Conservation (phyloP, 2,797 vertebrate species). For the Tachyglossus aculeatus region DNA sequence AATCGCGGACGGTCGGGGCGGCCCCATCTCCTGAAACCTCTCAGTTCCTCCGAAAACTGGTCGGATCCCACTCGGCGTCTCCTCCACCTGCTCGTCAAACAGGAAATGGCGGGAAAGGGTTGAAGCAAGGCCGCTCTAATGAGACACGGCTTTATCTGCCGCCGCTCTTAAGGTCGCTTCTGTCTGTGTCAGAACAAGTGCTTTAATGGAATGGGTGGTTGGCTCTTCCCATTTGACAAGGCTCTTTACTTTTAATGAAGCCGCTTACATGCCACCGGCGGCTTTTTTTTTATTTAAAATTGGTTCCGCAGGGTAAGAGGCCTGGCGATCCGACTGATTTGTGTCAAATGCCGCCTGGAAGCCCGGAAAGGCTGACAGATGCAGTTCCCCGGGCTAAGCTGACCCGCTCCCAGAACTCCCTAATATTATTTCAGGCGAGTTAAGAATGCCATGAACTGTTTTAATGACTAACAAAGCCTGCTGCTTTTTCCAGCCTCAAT, state of each 20-base stretch:
- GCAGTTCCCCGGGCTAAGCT: background rate
- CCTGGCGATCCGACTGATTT: conserved; percentile 18
- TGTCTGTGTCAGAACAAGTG: conserved; percentile 31
- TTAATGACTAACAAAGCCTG: conserved; percentile 37
- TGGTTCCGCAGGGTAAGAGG: background rate
- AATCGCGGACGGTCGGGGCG: background rate
- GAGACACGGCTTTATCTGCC: conserved; percentile 49
- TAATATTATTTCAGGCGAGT: background rate
- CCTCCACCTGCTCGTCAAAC: conserved; percentile 18
- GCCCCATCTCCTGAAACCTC: conserved; percentile 4
- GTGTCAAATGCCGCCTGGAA: conserved; percentile 6
- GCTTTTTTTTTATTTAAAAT: background rate
- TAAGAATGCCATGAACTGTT: background rate
- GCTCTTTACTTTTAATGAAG: conserved; percentile 53
- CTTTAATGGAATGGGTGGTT: conserved; percentile 42
- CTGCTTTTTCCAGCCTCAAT: conserved; percentile 48
- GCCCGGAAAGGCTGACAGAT: background rate
- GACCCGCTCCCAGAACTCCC: background rate
- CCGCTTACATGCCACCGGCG: background rate
- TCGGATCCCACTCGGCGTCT: background rate
- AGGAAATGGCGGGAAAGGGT: conserved; percentile 37
- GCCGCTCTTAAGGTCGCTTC: conserved; percentile 58
- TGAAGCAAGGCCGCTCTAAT: conserved; percentile 63
- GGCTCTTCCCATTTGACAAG: conserved; percentile 23
- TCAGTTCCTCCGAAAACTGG: conserved; percentile 6